Evolutionary conservation across 2,113 vertebrate genomes (phyloP).

Genomic region (Nesoenas mayeri): DNA sequence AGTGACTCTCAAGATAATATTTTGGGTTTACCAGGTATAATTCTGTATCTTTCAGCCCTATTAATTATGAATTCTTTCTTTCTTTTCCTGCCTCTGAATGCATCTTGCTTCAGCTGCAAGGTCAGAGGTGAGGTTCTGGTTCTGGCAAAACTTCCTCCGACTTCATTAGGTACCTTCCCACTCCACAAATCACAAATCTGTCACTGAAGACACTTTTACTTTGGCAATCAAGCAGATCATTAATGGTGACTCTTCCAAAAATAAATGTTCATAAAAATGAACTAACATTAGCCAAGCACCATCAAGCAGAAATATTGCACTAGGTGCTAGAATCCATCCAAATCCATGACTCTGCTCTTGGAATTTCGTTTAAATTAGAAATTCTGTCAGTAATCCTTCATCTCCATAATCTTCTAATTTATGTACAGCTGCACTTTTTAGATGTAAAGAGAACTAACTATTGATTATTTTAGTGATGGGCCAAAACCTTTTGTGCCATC

Average conservation of each 20-base stretch:
- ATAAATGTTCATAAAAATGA: not conserved
- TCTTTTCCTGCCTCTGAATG: not conserved
- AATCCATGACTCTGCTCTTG: not conserved
- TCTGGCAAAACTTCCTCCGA: not conserved
- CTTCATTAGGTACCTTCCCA: not conserved
- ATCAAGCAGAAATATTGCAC: not conserved
- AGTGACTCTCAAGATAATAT: not conserved
- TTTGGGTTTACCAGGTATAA: not conserved
- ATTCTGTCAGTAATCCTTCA: not conserved
- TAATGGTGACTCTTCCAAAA: constrained; percentile 5
- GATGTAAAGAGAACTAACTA: not conserved
- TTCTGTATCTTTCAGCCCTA: not conserved
- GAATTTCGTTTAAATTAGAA: constrained; percentile 14
- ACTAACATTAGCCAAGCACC: not conserved
- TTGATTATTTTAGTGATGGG: not conserved
- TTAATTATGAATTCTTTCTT: not conserved
- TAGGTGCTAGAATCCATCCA: not conserved
- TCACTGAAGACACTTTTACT: not conserved
- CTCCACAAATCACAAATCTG: not conserved
- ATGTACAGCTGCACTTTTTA: not conserved
- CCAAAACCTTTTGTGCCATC: not conserved
- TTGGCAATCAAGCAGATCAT: not conserved
- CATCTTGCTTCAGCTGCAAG: not conserved
- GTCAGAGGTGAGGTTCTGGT: not conserved
- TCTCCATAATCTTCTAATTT: not conserved